phyloP scores from a whole-genome alignment of 2,113 vertebrate genomes.

The Pangasianodon hypophthalmus region DNA sequence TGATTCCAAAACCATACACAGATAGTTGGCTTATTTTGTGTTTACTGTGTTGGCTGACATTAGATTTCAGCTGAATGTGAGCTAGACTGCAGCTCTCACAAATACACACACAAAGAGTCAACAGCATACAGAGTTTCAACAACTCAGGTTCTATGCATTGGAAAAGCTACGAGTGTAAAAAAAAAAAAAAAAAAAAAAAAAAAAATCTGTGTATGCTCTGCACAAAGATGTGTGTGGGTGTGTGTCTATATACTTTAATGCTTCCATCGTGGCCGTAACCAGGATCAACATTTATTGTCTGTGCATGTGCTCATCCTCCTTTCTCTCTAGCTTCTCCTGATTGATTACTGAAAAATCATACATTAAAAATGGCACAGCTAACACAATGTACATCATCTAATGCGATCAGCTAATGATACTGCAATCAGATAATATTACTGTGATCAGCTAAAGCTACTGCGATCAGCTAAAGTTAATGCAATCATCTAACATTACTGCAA shows the following conservation, averaged over 20 bases:
- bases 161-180: not conserved
- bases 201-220: not conserved
- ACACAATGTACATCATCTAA: not conserved
- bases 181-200: too few species aligned
- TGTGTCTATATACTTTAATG: not conserved
- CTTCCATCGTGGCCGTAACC: not conserved
- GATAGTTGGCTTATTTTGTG: not conserved
- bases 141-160: not conserved
- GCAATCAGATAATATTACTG: too few species aligned
- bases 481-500: not conserved
- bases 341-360: not conserved
- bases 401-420: not conserved
- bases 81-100: not conserved
- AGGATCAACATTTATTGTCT: not conserved
- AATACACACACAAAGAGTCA: constrained; percentile 4
- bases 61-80: not conserved
- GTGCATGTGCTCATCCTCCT: not conserved
- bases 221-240: not conserved
- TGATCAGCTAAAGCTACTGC: too few species aligned
- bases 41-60: constrained; percentile 8
- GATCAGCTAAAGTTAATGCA: not conserved
- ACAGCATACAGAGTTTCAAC: not conserved
- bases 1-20: not conserved
- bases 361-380: not conserved
- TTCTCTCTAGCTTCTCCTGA: not conserved